These are phyloP conservation scores for Orthonyx spaldingii DNA, from an alignment of 2,113 vertebrate genomes.

Conservation along the genomic window DNA sequence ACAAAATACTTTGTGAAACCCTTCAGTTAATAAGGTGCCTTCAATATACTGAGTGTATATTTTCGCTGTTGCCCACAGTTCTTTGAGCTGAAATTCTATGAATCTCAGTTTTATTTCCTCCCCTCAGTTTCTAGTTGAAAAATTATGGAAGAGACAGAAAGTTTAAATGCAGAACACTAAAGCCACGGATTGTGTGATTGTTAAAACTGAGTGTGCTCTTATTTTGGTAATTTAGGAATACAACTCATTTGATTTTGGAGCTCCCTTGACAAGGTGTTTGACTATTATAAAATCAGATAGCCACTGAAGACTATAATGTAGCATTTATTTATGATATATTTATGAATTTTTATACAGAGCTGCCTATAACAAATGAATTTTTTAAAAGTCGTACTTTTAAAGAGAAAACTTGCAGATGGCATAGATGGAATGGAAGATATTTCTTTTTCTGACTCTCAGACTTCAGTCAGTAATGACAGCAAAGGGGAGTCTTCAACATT, in stretches of 20 bases:
- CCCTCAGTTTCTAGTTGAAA: neutral
- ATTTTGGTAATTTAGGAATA: neutral
- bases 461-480: neutral
- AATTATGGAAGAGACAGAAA: neutral
- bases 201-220: neutral
- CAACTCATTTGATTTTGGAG: neutral
- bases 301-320: neutral
- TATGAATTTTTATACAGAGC: neutral
- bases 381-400: neutral
- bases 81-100: neutral
- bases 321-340: neutral
- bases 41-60: accelerated
- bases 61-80: neutral
- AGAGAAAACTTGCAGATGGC: neutral
- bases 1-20: neutral
- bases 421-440: neutral
- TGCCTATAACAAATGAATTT: neutral
- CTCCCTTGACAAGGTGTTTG: neutral
- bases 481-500: neutral
- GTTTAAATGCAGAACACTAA: neutral
- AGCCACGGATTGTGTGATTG: neutral
- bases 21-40: neutral
- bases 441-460: neutral
- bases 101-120: neutral
- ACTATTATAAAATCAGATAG: neutral